Conservation (phyloP, 2,888 invertebrate genomes). For the Gryllus longicercus region DNA sequence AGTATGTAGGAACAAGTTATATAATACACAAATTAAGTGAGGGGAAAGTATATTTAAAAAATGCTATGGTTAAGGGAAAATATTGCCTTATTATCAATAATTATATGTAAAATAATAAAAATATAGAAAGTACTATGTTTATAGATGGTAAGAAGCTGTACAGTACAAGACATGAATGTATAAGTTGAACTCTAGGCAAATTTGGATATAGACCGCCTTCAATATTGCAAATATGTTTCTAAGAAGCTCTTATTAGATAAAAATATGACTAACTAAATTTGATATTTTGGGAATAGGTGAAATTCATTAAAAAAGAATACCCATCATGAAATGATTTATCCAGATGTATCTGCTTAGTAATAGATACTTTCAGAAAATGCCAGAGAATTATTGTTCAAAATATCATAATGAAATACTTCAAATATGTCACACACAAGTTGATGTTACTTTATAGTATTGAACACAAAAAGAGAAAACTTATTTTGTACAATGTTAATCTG, state of each 20-base stretch:
- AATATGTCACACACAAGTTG: not conserved
- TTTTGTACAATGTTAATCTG: constrained; percentile 2
- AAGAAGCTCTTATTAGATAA: not conserved
- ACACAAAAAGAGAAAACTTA: not conserved
- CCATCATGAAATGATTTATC: too few relatives aligned
- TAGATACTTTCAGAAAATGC: too few relatives aligned
- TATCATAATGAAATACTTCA: not conserved
- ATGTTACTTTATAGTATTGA: constrained; percentile 6
- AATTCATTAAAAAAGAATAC: too few relatives aligned
- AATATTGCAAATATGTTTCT: not conserved
- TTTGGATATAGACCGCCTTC: not conserved
- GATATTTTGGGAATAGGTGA: too few relatives aligned
- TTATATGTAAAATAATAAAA: constrained; percentile 3
- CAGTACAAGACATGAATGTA: constrained; percentile 10
- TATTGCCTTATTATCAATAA: constrained; percentile 30
- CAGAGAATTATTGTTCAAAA: not conserved
- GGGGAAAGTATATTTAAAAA: constrained; percentile 8
- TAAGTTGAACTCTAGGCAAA: constrained; percentile 9
- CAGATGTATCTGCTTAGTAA: too few relatives aligned
- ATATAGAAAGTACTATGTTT: not conserved
- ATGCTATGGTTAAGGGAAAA: constrained; percentile 30
- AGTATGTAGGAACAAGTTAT: constrained; percentile 17
- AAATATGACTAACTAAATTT: not conserved
- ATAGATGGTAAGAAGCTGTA: constrained; percentile 17
- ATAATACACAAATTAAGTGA: constrained; percentile 7